Evolutionary conservation across 1,140 invertebrate species (phyloP).

Genomic region (Metopolophium dirhodum): DNA sequence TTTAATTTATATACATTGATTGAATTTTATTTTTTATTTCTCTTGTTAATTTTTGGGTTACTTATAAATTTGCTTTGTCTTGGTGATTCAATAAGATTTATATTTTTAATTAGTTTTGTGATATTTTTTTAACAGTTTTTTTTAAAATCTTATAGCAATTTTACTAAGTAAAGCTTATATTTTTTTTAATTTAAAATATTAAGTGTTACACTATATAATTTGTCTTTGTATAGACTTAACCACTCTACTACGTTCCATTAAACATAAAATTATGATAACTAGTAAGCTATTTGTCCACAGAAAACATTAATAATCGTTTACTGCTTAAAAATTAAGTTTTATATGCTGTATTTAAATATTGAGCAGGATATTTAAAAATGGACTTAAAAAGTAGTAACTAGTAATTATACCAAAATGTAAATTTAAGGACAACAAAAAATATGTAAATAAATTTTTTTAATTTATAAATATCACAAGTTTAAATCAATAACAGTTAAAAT

Average conservation of each 20-base stretch:
- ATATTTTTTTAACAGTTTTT: constrained; percentile 14
- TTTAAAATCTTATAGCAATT: neutral
- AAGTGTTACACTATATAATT: neutral
- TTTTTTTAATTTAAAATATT: neutral
- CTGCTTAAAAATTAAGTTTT: neutral
- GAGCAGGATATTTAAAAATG: too few relatives aligned
- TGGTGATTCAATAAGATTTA: constrained; percentile 26
- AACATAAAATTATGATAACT: neutral
- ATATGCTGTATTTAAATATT: neutral
- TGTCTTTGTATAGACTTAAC: neutral
- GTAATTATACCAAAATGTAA: neutral
- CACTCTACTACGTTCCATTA: neutral
- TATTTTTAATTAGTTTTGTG: neutral
- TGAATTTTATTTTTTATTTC: neutral
- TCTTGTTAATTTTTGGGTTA: neutral
- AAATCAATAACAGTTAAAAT: neutral
- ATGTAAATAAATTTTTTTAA: neutral
- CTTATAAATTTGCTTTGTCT: neutral
- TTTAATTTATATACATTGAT: neutral
- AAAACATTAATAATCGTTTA: neutral
- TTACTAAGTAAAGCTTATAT: neutral
- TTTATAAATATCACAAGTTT: constrained; percentile 29
- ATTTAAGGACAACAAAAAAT: neutral
- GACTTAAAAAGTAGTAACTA: neutral
- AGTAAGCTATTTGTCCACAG: neutral